These are phyloP conservation scores for Kryptolebias ocellatus DNA, from an alignment of 2,797 vertebrate genomes.

Conservation along the genomic window DNA sequence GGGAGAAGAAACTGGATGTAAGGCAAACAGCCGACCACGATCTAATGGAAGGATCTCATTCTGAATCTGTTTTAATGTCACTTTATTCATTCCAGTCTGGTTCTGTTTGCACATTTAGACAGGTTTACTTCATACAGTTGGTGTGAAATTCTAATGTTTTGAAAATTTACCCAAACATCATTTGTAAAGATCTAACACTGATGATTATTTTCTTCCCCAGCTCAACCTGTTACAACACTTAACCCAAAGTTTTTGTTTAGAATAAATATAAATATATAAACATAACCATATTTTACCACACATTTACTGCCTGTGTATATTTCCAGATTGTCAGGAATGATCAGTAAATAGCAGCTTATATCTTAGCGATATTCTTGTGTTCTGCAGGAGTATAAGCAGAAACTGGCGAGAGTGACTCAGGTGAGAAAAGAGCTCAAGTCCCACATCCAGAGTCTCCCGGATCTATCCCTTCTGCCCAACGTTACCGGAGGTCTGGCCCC, in stretches of 20 bases:
- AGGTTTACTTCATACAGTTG: no score
- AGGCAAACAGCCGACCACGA: constrained; percentile 21
- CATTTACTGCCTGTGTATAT: no score
- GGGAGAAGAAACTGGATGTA: constrained; percentile 97
- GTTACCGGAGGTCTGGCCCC: constrained; percentile 96
- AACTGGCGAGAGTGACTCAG: constrained; percentile 95
- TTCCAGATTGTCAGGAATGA: not conserved
- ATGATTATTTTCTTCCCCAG: no score
- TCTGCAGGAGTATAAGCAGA: constrained; percentile 96
- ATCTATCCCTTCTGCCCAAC: constrained; percentile 95
- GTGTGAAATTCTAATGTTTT: no score
- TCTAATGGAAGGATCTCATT: not conserved
- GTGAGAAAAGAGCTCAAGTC: constrained; percentile 99
- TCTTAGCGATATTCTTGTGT: constrained; percentile 1
- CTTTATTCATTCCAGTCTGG: not conserved
- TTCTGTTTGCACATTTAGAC: no score
- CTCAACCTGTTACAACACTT: no score
- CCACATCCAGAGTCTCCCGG: constrained; percentile 98
- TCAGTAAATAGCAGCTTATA: not conserved
- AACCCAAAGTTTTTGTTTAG: no score
- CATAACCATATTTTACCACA: no score
- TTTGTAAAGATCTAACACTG: no score
- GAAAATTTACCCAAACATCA: no score
- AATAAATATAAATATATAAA: no score
- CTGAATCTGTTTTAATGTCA: not conserved